Percentiles rank a stretch among this genome's conserved stretches.
Conservation (phyloP, 2,113 vertebrate species). For the Chauna torquata region DNA sequence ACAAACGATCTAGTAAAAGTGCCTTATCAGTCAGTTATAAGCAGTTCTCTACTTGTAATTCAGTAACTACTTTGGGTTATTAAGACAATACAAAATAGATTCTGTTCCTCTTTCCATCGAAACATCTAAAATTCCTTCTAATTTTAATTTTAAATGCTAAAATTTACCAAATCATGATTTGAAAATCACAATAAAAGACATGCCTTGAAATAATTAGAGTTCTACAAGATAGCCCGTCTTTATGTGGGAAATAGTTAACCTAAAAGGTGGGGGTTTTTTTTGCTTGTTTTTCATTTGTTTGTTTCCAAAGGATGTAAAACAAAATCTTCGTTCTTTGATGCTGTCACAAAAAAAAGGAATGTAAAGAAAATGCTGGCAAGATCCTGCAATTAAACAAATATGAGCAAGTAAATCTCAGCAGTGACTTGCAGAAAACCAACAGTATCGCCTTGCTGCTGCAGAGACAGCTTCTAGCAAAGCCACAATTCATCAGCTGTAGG, state of each 20-base stretch:
- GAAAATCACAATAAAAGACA: not conserved
- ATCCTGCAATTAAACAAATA: conserved; percentile 10
- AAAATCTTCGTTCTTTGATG: not conserved
- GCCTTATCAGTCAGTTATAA: conserved; percentile 15
- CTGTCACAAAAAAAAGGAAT: not conserved
- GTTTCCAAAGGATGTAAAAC: not conserved
- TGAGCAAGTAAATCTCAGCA: conserved; percentile 22
- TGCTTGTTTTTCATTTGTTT: not conserved
- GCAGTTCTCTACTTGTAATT: not conserved
- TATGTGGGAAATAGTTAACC: not conserved
- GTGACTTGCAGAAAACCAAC: not conserved
- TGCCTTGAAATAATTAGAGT: not conserved
- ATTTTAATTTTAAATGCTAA: not conserved
- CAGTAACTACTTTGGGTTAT: conserved; percentile 13
- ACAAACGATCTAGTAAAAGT: not conserved
- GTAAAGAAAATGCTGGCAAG: conserved; percentile 33
- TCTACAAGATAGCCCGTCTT: not conserved
- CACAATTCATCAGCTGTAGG: conserved; percentile 28
- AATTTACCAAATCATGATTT: not conserved
- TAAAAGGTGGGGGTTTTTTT: not conserved
- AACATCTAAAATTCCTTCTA: not conserved
- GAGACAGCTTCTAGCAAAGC: conserved; percentile 46
- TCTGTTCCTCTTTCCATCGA: not conserved
- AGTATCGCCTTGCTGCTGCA: conserved; percentile 51
- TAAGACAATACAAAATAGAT: conserved; percentile 33